Evolutionary conservation across 2,113 vertebrate genomes (phyloP).

Genomic region (Oryzias celebensis): DNA sequence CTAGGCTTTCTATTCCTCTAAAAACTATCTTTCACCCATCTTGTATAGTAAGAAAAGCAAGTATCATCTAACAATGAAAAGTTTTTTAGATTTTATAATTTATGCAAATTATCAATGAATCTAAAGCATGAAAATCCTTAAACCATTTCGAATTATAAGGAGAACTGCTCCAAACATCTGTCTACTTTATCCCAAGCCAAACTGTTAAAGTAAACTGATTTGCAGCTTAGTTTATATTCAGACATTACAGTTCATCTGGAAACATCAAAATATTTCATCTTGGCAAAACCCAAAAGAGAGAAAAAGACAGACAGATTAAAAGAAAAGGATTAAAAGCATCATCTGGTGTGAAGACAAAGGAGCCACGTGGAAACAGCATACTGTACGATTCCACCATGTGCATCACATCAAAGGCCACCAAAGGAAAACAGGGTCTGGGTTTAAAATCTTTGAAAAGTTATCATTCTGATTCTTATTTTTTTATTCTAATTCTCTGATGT

Average conservation of each 20-base stretch:
- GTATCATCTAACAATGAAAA: neutral
- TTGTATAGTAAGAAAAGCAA: slow-evolving; percentile 28
- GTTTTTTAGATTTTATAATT: neutral
- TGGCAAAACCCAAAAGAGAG: neutral
- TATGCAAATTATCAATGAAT: neutral
- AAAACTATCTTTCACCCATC: slow-evolving; percentile 22
- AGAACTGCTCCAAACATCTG: neutral
- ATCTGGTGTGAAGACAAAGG: slow-evolving; percentile 52
- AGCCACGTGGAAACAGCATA: slow-evolving; percentile 21
- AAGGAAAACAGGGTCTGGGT: slow-evolving; percentile 5
- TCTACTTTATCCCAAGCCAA: no score
- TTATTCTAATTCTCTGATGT: neutral
- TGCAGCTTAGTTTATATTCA: slow-evolving; percentile 5
- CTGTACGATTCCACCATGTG: slow-evolving; percentile 23
- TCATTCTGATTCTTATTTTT: neutral
- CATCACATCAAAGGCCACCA: slow-evolving; percentile 32
- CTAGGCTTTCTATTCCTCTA: neutral
- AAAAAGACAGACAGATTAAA: neutral
- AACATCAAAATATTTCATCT: slow-evolving; percentile 4
- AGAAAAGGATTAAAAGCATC: slow-evolving; percentile 21
- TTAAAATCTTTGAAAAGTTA: neutral
- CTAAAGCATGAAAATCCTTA: neutral
- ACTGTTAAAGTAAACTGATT: no score
- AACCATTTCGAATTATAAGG: neutral
- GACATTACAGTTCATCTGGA: slow-evolving; percentile 5